These are phyloP conservation scores for Galerucella calmariensis DNA, from an alignment of 2,888 invertebrate species.

Conservation along the genomic window DNA sequence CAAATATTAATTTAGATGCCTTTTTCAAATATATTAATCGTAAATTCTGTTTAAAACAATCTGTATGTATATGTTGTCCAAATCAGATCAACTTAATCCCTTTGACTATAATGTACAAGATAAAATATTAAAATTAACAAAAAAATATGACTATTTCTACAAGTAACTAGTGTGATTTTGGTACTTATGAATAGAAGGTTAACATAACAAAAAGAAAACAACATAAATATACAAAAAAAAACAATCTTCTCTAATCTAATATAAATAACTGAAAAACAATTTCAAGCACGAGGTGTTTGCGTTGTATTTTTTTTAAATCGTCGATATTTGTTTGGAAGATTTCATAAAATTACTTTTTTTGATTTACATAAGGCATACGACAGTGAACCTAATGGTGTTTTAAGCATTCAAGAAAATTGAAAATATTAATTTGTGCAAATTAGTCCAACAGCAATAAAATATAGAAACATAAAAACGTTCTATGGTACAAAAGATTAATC, in stretches of 20 bases:
- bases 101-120: slow-evolving; percentile 31
- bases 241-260: slow-evolving; percentile 9
- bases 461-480: too few relatives aligned
- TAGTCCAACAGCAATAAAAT: too few relatives aligned
- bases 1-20: neutral
- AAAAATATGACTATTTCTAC: slow-evolving; percentile 41
- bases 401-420: too few relatives aligned
- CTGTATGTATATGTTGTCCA: slow-evolving; percentile 10
- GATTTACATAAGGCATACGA: neutral
- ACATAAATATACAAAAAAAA: slow-evolving; percentile 50
- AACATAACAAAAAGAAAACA: slow-evolving; percentile 53
- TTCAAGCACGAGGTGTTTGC: slow-evolving; percentile 25
- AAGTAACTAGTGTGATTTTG: slow-evolving; percentile 46
- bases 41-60: slow-evolving; percentile 6
- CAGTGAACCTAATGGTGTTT: neutral
- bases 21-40: neutral
- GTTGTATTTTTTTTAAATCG: neutral
- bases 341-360: neutral
- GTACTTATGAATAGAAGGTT: slow-evolving; percentile 51
- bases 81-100: slow-evolving; percentile 28
- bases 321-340: neutral
- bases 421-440: too few relatives aligned
- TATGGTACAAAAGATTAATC: too few relatives aligned
- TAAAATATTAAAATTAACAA: slow-evolving; percentile 37
- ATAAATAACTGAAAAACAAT: slow-evolving; percentile 33